Conservation (phyloP, 2,888 invertebrate species). For the Byasa hedistus region DNA sequence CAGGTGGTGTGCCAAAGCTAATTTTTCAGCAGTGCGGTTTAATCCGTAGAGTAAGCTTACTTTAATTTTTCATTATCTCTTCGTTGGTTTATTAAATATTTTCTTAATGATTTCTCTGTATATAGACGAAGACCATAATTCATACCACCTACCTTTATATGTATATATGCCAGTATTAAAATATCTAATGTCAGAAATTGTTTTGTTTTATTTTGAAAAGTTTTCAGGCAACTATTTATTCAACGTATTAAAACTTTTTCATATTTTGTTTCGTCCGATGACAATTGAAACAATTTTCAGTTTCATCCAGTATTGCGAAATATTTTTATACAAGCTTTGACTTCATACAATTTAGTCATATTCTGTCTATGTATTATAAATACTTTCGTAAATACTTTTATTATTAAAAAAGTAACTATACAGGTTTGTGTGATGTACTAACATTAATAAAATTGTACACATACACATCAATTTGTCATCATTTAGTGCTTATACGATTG, state of each 20-base stretch:
- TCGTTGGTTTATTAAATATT: not conserved
- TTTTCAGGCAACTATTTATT: not conserved
- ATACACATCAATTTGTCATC: no score
- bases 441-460: no score
- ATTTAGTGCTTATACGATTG: no score
- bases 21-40: conserved; percentile 41
- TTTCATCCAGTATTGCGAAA: not conserved
- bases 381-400: not conserved
- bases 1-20: conserved; percentile 44
- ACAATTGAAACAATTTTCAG: not conserved
- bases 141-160: no score
- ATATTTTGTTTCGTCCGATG: not conserved
- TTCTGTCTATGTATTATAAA: no score
- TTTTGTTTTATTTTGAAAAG: not conserved
- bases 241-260: no score
- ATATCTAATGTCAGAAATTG: not conserved
- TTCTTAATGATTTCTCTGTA: no score
- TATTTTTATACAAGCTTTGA: not conserved
- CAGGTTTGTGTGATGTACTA: no score
- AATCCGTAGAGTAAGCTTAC: conserved; percentile 21
- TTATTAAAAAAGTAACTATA: not conserved
- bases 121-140: no score
- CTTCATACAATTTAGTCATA: no score
- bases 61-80: conserved; percentile 7
- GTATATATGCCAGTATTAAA: no score